A percentile compares a stretch with the other conserved stretches of the same genome.
Conservation (phyloP, 2,113 vertebrate genomes). For the Gymnocephalus cernua region DNA sequence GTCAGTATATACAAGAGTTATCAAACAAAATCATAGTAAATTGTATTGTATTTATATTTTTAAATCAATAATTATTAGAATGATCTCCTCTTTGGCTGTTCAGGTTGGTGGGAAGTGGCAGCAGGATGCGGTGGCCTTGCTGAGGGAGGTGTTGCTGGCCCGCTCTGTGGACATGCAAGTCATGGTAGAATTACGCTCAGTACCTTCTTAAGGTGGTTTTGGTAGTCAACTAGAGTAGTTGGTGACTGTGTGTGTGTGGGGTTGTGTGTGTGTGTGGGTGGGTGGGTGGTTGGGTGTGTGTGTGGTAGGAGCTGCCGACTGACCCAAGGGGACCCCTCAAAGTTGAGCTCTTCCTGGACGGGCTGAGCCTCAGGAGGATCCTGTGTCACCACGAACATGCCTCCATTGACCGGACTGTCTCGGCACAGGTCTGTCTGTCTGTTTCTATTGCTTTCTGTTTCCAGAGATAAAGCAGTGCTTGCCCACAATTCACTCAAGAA, state of each 20-base stretch:
- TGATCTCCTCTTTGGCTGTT: neutral
- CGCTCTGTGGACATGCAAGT: slow-evolving; percentile 88
- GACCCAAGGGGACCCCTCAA: slow-evolving; percentile 80
- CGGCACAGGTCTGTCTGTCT: slow-evolving; percentile 49
- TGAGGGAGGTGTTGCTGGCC: slow-evolving; percentile 88
- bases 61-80: neutral
- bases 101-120: slow-evolving; percentile 91
- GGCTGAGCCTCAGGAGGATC: slow-evolving; percentile 87
- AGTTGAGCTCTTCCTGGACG: slow-evolving; percentile 86
- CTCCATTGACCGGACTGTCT: slow-evolving; percentile 30
- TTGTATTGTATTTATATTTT: neutral
- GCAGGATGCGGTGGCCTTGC: slow-evolving; percentile 86
- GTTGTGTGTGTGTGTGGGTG: neutral
- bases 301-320: slow-evolving; percentile 84
- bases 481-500: neutral
- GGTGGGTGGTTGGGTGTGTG: slow-evolving; percentile 1
- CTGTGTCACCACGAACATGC: slow-evolving; percentile 86
- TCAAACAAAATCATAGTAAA: neutral
- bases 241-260: neutral
- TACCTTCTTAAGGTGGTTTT: too few relatives aligned
- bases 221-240: too few relatives aligned
- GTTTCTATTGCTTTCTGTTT: neutral
- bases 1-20: too few relatives aligned
- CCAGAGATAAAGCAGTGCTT: neutral
- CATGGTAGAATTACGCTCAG: slow-evolving; percentile 80